Evolutionary conservation across 2,113 vertebrate species (phyloP).

Genomic region (Gnathonemus echidnorhynchus): DNA sequence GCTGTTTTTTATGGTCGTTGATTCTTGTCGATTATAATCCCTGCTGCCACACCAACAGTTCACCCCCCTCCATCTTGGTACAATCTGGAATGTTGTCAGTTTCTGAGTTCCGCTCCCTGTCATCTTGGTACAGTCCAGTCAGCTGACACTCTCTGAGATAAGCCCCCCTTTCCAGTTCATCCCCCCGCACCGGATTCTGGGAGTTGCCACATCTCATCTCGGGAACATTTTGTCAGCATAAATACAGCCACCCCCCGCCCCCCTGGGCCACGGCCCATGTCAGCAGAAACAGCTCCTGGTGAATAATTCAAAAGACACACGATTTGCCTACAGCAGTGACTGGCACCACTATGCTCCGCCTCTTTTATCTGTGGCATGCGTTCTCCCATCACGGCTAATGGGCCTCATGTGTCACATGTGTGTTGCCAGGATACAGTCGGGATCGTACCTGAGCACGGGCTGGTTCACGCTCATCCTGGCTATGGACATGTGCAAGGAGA

Average conservation of each 20-base stretch:
- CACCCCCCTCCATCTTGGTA: background rate
- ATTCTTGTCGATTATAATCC: background rate
- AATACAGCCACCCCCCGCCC: background rate
- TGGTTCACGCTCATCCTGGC: constrained; percentile 98
- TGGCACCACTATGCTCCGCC: constrained; percentile 52
- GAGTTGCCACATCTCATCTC: background rate
- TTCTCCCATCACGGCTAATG: constrained; percentile 50
- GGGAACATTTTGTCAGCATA: background rate
- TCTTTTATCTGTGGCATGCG: constrained; percentile 43
- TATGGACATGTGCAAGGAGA: constrained; percentile 96
- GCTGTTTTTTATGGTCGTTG: background rate
- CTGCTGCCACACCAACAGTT: background rate
- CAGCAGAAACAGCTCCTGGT: constrained; percentile 45
- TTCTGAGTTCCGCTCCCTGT: background rate
- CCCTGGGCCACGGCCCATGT: constrained; percentile 30
- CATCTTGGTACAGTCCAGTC: background rate
- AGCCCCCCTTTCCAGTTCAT: background rate
- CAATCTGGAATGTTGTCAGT: background rate
- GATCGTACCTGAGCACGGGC: constrained; percentile 95
- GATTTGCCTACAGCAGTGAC: constrained; percentile 66
- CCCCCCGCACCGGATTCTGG: background rate
- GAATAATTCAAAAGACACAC: constrained; percentile 72
- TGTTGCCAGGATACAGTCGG: constrained; percentile 84
- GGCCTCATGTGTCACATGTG: constrained; percentile 38
- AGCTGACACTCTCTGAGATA: background rate